Conservation (phyloP, 2,888 invertebrate species). For the Plagodis pulveraria region DNA sequence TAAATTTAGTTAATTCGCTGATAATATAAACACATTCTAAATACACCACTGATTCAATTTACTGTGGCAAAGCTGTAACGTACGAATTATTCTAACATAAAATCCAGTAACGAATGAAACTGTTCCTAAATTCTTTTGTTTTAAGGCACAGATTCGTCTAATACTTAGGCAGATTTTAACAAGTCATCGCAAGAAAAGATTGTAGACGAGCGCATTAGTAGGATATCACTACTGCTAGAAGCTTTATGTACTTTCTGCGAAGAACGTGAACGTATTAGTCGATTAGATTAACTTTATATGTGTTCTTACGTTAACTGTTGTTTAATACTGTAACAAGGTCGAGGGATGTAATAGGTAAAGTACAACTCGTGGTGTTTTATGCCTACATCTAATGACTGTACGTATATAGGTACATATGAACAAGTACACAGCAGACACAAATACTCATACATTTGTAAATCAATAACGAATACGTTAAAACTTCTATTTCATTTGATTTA, state of each 20-base stretch:
- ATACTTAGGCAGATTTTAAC: constrained; percentile 59
- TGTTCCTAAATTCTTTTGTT: constrained; percentile 48
- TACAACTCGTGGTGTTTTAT: too few relatives aligned
- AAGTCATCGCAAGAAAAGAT: constrained; percentile 82
- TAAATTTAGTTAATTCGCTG: too few relatives aligned
- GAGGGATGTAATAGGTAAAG: too few relatives aligned
- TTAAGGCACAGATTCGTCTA: constrained; percentile 57
- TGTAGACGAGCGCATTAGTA: constrained; percentile 81
- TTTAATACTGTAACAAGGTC: background rate
- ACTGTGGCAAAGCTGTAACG: constrained; percentile 62
- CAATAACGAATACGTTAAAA: too few relatives aligned
- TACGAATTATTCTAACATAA: constrained; percentile 76
- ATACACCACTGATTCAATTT: background rate
- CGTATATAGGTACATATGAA: background rate
- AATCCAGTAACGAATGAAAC: constrained; percentile 49
- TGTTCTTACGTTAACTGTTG: background rate
- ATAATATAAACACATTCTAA: background rate
- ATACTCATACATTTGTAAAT: too few relatives aligned
- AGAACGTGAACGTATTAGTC: constrained; percentile 58
- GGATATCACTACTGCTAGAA: constrained; percentile 77
- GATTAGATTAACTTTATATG: constrained; percentile 43
- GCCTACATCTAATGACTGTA: too few relatives aligned
- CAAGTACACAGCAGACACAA: background rate
- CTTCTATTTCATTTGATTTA: constrained; percentile 25
- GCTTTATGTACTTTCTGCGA: constrained; percentile 68